Evolutionary conservation across 2,113 vertebrate species (phyloP), one percentile per base, ranked within the genome.

Genomic region (Loxodonta africana): DNA sequence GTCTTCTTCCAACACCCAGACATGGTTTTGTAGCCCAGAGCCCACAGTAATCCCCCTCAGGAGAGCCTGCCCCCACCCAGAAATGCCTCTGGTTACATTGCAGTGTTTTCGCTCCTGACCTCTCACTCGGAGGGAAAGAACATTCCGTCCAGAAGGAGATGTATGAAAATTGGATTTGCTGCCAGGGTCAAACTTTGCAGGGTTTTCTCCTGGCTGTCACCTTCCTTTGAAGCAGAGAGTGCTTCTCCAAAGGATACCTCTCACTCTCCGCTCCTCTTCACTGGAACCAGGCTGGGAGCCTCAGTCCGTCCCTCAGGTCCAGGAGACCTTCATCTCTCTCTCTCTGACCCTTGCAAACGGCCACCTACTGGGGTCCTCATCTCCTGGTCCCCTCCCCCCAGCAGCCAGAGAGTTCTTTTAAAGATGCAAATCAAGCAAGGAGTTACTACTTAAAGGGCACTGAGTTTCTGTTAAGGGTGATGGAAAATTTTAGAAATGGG

Each of bases 91-190:
- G 20, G 48, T 44, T 51, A 18, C 81, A 11, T 11, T 11, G 17
- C 67, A 0, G 73, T 2, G 17, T 4, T 48, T 51, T 44, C 0
- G 9, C 26, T n/a, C 62, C 62, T 90, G 90, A 73, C 86, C 80
- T 85, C 82, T 78, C 37, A 0, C 30, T 18, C 3, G 0, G 1
- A 71, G 8, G 23, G 88, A 91, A 88, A 44, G 89, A 74, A 25
- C 37, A 57, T 51, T 85, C 67, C n/a, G 26, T n/a, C 86, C 33
- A 87, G 93, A 25, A 95, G 91, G 82, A 95, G 95, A 84, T 15
- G 80, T 89, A 89, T 82, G 95, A 78, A 95, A 97, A 90, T 73
- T 90, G 88, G 86, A 86, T 95, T 97, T 95, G 91, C 51, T 37
- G 46, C 77, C 46, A 60, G 89, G 93, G 94, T 96, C 87, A 88